Percentiles rank a stretch among this genome's conserved stretches.
Conservation (phyloP, 2,113 vertebrate species). For the Delphinus delphis region DNA sequence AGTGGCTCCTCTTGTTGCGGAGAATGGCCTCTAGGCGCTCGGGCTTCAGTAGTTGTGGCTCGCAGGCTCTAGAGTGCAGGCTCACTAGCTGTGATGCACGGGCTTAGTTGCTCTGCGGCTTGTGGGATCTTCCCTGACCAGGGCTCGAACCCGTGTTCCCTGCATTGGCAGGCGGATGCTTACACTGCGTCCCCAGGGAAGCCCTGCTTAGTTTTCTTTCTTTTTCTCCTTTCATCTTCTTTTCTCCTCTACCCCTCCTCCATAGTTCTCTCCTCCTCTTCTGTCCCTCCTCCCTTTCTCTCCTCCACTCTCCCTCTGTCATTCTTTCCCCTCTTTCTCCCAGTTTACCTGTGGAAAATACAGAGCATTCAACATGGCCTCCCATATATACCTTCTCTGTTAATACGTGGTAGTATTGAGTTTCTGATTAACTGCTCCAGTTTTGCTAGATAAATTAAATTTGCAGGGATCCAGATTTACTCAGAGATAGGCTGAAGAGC, state of each 20-base stretch:
- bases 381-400: neutral
- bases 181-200: too few relatives aligned
- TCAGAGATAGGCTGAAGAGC: neutral
- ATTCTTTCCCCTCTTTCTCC: neutral
- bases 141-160: too few relatives aligned
- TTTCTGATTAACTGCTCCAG: neutral
- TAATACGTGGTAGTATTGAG: neutral
- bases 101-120: too few relatives aligned
- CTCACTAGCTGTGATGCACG: too few relatives aligned
- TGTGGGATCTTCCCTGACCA: too few relatives aligned
- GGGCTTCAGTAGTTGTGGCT: too few relatives aligned
- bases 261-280: neutral
- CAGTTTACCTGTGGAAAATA: neutral
- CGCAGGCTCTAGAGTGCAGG: too few relatives aligned
- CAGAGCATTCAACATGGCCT: neutral
- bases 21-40: too few relatives aligned
- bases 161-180: too few relatives aligned
- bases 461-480: neutral
- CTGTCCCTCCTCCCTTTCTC: neutral
- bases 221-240: neutral
- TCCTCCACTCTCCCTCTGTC: neutral
- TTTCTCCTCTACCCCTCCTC: neutral
- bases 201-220: neutral
- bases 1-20: too few relatives aligned
- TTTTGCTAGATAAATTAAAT: slow-evolving; percentile 36